A percentile compares a stretch with the other conserved stretches of the same genome.
These are phyloP conservation scores for Daboia siamensis DNA, from an alignment of 2,113 vertebrate genomes.

Conservation along the genomic window DNA sequence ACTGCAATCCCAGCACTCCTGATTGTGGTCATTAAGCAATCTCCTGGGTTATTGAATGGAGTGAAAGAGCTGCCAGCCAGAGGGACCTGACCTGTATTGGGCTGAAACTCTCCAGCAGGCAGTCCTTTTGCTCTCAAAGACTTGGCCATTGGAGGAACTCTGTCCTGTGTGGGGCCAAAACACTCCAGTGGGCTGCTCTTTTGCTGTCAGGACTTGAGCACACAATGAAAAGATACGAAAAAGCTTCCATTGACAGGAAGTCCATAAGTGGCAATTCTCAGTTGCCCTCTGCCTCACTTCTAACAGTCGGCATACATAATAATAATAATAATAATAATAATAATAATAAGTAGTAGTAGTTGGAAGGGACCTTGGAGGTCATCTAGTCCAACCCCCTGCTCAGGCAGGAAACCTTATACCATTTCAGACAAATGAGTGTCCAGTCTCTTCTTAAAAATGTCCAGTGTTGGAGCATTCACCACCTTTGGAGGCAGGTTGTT, in stretches of 20 bases:
- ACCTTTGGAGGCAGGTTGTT: too few species aligned
- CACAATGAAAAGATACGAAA: background rate
- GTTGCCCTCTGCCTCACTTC: background rate
- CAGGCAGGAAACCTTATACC: too few species aligned
- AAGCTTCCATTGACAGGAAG: background rate
- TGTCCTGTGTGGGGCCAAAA: background rate
- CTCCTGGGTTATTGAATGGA: background rate
- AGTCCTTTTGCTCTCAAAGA: background rate
- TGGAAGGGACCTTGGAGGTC: too few species aligned
- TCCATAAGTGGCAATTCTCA: background rate
- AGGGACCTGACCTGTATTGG: background rate
- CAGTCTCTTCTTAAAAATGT: too few species aligned
- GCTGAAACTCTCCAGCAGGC: background rate
- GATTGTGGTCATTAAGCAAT: background rate
- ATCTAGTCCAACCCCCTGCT: too few species aligned
- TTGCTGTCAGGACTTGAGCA: background rate
- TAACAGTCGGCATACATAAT: background rate
- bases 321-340: too few species aligned
- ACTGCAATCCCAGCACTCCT: background rate
- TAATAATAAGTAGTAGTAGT: too few species aligned
- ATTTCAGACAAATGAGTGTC: too few species aligned
- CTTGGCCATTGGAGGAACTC: background rate
- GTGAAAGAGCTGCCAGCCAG: background rate
- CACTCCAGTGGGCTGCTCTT: background rate
- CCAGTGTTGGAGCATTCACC: too few species aligned